Conservation (phyloP, 2,113 vertebrate genomes). For the Brachyhypopomus gauderio region DNA sequence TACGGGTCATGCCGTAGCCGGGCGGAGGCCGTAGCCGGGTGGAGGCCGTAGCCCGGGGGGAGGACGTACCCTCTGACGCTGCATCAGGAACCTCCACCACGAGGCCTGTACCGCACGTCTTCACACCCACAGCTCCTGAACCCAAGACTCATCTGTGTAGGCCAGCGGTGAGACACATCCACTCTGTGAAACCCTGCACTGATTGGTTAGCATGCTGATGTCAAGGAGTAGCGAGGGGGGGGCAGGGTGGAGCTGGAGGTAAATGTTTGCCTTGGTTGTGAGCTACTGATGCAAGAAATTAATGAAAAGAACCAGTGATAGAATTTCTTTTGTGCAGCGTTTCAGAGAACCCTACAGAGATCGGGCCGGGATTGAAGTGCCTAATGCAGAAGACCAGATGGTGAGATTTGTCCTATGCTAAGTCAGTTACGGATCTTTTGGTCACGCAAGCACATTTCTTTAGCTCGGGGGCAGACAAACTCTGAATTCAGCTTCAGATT, state of each 20-base stretch:
- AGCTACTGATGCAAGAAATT: neutral
- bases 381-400: conserved; percentile 2
- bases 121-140: neutral
- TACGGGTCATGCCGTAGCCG: neutral
- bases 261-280: neutral
- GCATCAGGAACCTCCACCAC: neutral
- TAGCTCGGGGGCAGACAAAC: too few species aligned
- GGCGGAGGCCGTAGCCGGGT: neutral
- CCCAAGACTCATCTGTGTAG: neutral
- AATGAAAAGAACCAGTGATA: neutral
- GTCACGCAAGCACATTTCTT: conserved; percentile 10
- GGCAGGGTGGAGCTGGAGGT: neutral
- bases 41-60: neutral
- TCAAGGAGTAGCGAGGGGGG: too few species aligned
- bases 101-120: neutral
- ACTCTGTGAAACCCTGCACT: neutral
- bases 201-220: neutral
- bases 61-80: neutral
- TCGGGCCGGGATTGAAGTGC: neutral
- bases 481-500: too few species aligned
- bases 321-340: neutral
- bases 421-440: conserved; percentile 19
- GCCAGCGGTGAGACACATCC: neutral
- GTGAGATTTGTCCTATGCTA: conserved; percentile 1
- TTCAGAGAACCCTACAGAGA: neutral